Evolutionary conservation across 1,140 invertebrate species (phyloP), one percentile per base, ranked within the genome.

Genomic region (Cepaea nemoralis): DNA sequence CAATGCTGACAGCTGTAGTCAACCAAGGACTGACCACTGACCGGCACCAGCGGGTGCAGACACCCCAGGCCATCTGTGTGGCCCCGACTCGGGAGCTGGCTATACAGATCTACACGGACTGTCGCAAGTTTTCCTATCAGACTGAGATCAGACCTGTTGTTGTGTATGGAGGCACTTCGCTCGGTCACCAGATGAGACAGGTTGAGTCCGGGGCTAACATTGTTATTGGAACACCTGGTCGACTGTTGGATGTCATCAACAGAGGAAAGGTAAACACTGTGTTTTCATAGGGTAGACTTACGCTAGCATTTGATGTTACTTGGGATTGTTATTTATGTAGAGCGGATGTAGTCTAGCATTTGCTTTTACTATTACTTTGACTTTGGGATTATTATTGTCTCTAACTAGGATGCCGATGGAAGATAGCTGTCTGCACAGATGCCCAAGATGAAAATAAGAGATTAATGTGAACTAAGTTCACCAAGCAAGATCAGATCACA

Each of bases 81-180:
- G 94, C 96, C 0, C 98, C 98, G 0, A 99, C 98, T 0, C 93
- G 98, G 42, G 98, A 99, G 92, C 92, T 99, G 69, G 95, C 95
- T 0, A 93, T 95, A 24, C 97, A 99, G 91, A 99, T 99, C 77
- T 94, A 93, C 82, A 93, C 94, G 76, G 96, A 99, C 91, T 95
- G 96, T 0, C 92, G 94, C 3, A 98, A 98, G 89, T 99, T 99
- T 91, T 92, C 96, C 0, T 92, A 93, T 79, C 93, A 93, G 0
- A 95, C 96, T 0, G 93, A 95, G 59, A 82, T 99, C 0, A 95
- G 95, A 86, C 93, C 94, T 33, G 93, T 92, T 6, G 93, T 96
- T 1, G 92, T 94, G 0, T 99, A 99, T 90, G 98, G 98, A n/a
- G 97, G 97, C 14, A 95, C 96, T 0, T 94, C 94, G 0, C 93